phyloP scores from a whole-genome alignment of 2,797 vertebrate genomes.

The Spinus olivaceus region DNA sequence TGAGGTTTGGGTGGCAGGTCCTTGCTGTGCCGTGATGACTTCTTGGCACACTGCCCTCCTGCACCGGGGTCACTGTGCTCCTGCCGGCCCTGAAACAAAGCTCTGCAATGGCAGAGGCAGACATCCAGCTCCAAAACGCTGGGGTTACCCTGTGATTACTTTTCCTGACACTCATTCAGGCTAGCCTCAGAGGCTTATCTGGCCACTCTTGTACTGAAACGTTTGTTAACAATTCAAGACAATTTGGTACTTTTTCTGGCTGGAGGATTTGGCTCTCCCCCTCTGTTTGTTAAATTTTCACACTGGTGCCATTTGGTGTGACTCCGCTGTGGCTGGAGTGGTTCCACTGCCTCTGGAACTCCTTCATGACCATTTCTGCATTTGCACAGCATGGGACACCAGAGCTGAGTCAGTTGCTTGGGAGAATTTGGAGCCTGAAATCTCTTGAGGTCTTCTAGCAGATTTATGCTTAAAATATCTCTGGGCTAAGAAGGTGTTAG shows the following conservation, averaged over 20 bases:
- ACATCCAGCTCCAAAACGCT: background rate
- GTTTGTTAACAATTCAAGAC: background rate
- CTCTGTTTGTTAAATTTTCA: background rate
- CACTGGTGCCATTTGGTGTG: fast-evolving
- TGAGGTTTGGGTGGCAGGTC: background rate
- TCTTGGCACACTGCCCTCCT: background rate
- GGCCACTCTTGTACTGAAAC: background rate
- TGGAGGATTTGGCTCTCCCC: background rate
- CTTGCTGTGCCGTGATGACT: background rate
- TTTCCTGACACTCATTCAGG: background rate
- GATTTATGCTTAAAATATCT: slow-evolving; percentile 39
- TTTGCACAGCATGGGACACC: background rate
- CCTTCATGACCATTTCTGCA: background rate
- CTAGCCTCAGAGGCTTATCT: background rate
- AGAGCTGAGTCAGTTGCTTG: background rate
- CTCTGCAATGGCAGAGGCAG: background rate
- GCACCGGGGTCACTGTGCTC: background rate
- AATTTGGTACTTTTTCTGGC: background rate
- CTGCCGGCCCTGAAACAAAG: fast-evolving
- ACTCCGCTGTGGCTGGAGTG: fast-evolving
- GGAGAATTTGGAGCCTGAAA: background rate
- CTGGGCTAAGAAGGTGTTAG: slow-evolving; percentile 39
- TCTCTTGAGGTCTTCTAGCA: background rate
- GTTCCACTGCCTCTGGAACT: background rate
- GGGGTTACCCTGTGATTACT: background rate